A percentile compares a stretch with the other conserved stretches of the same genome.
phyloP scores from a whole-genome alignment of 37 sponge, comb jelly and placozoan genomes.

The Cliona cf. orientalis region DNA sequence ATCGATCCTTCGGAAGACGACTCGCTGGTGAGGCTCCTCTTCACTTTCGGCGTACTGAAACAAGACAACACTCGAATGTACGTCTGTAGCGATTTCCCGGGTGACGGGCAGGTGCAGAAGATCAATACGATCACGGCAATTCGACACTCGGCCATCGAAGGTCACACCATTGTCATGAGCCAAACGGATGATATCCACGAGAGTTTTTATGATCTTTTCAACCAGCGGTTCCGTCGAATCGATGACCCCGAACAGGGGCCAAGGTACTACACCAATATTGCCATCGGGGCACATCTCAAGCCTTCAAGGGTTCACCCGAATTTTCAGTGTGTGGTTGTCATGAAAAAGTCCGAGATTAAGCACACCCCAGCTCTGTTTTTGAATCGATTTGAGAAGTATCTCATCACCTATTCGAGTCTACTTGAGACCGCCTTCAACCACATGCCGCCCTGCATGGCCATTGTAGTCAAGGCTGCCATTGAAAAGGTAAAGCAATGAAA shows the following conservation, averaged over 20 bases:
- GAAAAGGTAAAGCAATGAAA: conserved; percentile 46
- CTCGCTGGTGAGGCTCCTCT: conserved; percentile 69
- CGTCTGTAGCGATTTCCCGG: conserved; percentile 86
- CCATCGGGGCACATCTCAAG: conserved; percentile 84
- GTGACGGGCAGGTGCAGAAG: conserved; percentile 82
- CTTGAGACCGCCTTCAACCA: conserved; percentile 63
- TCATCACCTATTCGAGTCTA: conserved; percentile 64
- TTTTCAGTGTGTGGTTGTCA: conserved; percentile 85
- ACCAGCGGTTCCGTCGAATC: conserved; percentile 76
- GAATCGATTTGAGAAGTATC: conserved; percentile 91
- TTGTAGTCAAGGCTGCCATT: conserved; percentile 41
- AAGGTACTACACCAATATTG: conserved; percentile 85
- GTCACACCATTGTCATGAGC: conserved; percentile 84
- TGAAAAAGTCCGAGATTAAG: conserved; percentile 73
- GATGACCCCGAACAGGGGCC: conserved; percentile 69
- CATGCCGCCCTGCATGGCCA: conserved; percentile 72
- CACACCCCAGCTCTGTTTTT: conserved; percentile 87
- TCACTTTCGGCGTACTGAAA: conserved; percentile 68
- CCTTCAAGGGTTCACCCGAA: conserved; percentile 78
- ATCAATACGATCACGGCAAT: conserved; percentile 82
- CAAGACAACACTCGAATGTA: conserved; percentile 53
- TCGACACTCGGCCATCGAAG: conserved; percentile 77
- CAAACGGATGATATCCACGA: conserved; percentile 89
- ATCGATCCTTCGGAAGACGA: conserved; percentile 88
- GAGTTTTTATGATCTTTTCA: conserved; percentile 92